Conservation (phyloP, 2,797 vertebrate genomes). For the Limosa lapponica region DNA sequence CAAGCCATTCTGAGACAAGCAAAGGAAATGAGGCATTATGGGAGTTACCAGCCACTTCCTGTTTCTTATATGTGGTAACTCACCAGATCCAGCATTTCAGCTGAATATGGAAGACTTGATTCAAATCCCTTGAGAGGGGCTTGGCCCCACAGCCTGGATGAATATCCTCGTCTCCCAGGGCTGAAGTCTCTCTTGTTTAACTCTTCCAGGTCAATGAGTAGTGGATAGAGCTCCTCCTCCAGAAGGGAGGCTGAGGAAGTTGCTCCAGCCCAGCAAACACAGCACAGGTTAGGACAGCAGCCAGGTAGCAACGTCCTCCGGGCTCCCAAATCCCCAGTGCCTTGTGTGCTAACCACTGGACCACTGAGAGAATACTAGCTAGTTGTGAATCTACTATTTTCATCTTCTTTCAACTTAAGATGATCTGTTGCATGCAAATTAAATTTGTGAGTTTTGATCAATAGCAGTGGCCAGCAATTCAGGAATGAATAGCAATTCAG, state of each 20-base stretch:
- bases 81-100: background rate
- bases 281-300: background rate
- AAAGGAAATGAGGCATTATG: background rate
- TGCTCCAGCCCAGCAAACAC: background rate
- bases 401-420: background rate
- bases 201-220: background rate
- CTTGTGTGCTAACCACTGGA: background rate
- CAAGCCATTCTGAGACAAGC: background rate
- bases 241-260: background rate
- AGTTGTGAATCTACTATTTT: background rate
- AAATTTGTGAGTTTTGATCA: background rate
- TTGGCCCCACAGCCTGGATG: background rate
- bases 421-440: background rate
- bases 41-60: background rate
- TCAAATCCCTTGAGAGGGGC: background rate
- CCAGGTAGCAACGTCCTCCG: fast-evolving
- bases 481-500: background rate
- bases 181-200: background rate
- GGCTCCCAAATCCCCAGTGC: background rate
- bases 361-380: background rate
- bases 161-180: background rate
- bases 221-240: background rate
- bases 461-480: background rate
- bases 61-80: background rate
- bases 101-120: background rate